Evolutionary conservation across 2,797 vertebrate species (phyloP), one percentile per base, ranked within the genome.

Genomic region (Sebastolobus altivelis): DNA sequence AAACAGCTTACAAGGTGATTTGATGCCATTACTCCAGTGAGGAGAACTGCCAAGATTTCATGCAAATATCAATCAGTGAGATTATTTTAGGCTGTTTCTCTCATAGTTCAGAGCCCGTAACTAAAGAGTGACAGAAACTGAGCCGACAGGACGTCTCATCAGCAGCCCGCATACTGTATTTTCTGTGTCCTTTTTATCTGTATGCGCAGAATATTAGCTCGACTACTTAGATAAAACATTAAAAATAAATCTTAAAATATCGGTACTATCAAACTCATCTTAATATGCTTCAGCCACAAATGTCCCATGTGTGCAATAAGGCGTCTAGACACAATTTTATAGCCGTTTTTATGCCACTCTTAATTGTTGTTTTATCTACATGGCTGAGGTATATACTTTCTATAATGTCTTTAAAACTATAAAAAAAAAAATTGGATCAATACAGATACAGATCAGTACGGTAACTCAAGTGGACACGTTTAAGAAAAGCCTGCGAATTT

Each of bases 361-460:
- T 90, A 90, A 85, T 89, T 85, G 71, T 83, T 59, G 55, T 71
- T 85, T 89, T 87, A 88, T 87, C 82, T 82, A 43, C 77, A 55
- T 13, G 8, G 20, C 73, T 79, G 73, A 49, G 67, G 60, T 80
- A 82, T 74, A 78, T 77, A 58, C 33, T 58, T 67, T 35, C 72
- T 75, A 7, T 70, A 79, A 84, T 75, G 67, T 58, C 78, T 75
- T 75, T 75, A 77, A 80, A 77, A 80, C 35, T 14, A 80, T 52
- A 82, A 84, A 73, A 83, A 88, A 89, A 75, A 46, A 43, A 16
- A 75, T 56, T 27, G 22, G 75, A 88, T 86, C 82, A 84, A 88
- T 81, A 75, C 56, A 52, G 40, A 73, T 4, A 25, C 40, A 52
- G 29, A 49, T 73, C 58, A 35, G 40, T 3, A 43, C 63, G 62